Base-by-base conservation (phyloP, 2,113 vertebrate species). In the Neogale vison region DNA sequence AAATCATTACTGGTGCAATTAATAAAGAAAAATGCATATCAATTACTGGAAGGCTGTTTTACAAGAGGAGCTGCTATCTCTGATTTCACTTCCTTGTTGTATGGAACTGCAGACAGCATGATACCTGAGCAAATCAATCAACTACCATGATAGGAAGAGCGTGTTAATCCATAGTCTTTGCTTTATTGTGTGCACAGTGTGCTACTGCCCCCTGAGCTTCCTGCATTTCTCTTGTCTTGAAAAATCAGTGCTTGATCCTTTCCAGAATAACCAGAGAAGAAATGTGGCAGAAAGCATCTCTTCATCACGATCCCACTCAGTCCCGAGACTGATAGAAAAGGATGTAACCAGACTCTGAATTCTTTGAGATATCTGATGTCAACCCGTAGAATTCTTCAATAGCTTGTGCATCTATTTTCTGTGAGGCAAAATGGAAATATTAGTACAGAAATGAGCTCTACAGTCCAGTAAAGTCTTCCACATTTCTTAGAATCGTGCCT, bases 321-420 rank as follows among this genome's bases (percentile, higher is more conserved):
- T 99, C 99, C 74, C 99, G 99, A 97, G 99, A 99, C 98, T 99
- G 99, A 98, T 99, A 99, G 98, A 99, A 99, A 98, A 99, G 99
- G 97, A 99, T 99, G 98, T 99, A 99, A 93, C 99, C 99, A 97
- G 99, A 99, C 94, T 99, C 99, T 52, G 99, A 99, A 98, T 99
- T 99, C 98, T 99, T 99, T 67, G 99, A 99, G 98, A 99, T 99
- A 97, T 99, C 99, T 72, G 99, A 99, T 34, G 99, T 99, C 98
- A 99, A 99, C 98, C 99, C 99, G 96, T 99, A 99, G 99, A 99
- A 99, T 98, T 99, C 99, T 99, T 99, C 99, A 98, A 99, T 99
- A 98, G 99, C 99, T 99, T 99, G 99, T 98, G 99, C 99, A 98
- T 99, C 99, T 95, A 99, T 99, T 98, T 99, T 99, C 99, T 99